A percentile compares a stretch with the other conserved stretches of the same genome.
phyloP scores from a whole-genome alignment of 2,797 vertebrate species.

The Dendrocincla fuliginosa region DNA sequence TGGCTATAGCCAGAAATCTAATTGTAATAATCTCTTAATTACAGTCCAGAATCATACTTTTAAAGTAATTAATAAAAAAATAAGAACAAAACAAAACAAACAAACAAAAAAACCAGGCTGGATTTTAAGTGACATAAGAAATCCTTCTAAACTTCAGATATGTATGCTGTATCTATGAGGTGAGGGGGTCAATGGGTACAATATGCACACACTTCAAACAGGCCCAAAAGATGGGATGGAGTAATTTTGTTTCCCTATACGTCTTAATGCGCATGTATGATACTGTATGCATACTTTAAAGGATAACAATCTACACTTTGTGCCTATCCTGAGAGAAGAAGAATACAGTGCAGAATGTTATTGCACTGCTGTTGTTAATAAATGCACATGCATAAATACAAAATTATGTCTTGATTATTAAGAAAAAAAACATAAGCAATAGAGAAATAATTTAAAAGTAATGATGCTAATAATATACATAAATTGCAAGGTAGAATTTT shows the following conservation, averaged over 20 bases:
- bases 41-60: background rate
- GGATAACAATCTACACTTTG: background rate
- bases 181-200: background rate
- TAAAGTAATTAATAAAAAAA: background rate
- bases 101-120: background rate
- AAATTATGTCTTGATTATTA: background rate
- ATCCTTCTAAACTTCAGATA: background rate
- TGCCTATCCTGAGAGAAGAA: background rate
- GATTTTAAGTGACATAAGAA: background rate
- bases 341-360: background rate
- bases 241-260: background rate
- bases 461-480: background rate
- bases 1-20: background rate
- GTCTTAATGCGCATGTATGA: background rate
- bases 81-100: background rate
- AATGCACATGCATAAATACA: background rate
- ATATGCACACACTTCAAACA: background rate
- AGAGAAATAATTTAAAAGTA: background rate
- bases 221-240: background rate
- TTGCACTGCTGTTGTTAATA: background rate
- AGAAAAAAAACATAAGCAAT: background rate
- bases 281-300: background rate
- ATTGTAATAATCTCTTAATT: background rate
- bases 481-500: background rate
- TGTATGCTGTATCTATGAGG: background rate